Evolutionary conservation across 37 sponge, comb jelly and placozoan species (phyloP), one percentile per base, ranked within the genome.

Genomic region (Crambe crambe): DNA sequence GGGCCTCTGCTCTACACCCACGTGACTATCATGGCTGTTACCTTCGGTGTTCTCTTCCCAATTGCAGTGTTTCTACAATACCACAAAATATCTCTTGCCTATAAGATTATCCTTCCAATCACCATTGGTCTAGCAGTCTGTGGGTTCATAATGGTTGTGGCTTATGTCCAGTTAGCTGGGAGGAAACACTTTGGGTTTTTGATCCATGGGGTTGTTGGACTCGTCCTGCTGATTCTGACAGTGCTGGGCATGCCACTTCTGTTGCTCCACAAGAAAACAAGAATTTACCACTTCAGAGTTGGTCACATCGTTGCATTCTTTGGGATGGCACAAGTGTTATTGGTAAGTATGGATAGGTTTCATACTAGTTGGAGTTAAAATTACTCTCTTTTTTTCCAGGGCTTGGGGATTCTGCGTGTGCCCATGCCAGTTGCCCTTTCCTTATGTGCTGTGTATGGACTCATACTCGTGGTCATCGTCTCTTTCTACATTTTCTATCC

Each of bases 271-370:
- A 30, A 40, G 51, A 51, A 56, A 26, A 26, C 38, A 15, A 56
- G 34, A 41, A 31, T 17, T 18, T 77, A 73, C 56, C 83, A 88
- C 78, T 37, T 58, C 57, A 68, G 73, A 31, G 31, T 58, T 59
- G 85, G 90, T 44, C 70, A 84, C 25, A 20, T 80, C 22, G 47
- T 84, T 37, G 77, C 40, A 25, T 67, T 79, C 63, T 80, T 74
- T 84, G 90, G 90, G 18, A 72, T 89, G 78, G 63, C 29, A 4
- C 72, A 83, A 73, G 78, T 83, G 22, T 39, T 83, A 3, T 36
- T 83, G 80, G 89, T 89, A 62, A 77, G 83, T 30, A 47, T 47
- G 12, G 51, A 47, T 6, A 47, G 51, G 51, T 47, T 47, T 12
- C 30, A 62, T 18, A 9, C n/a, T n/a, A 30, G 30, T 30, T 62